Conservation (phyloP, 2,888 invertebrate species). For the Drosophila neutralis region DNA sequence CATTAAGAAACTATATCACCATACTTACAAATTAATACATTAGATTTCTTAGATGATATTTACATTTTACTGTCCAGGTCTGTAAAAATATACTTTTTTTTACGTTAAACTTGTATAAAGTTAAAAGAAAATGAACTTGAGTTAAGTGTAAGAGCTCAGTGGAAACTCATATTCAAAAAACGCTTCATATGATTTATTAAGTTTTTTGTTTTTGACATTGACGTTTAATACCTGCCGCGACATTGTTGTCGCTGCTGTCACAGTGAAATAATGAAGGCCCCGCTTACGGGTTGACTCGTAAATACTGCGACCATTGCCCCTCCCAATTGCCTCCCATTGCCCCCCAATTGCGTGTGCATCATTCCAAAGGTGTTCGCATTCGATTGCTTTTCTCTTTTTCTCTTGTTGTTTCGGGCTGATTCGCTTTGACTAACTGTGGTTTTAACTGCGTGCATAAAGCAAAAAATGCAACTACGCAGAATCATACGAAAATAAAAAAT, state of each 20-base stretch:
- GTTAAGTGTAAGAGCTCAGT: slow-evolving; percentile 23
- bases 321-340: background rate
- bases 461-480: slow-evolving; percentile 41
- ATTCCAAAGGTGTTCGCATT: slow-evolving; percentile 10
- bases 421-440: slow-evolving; percentile 45
- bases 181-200: slow-evolving; percentile 47
- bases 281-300: slow-evolving; percentile 48
- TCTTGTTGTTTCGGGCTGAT: slow-evolving; percentile 13
- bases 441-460: slow-evolving; percentile 22
- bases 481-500: slow-evolving; percentile 24
- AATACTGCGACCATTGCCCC: slow-evolving; percentile 8
- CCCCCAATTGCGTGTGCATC: slow-evolving; percentile 8
- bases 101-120: slow-evolving; percentile 28
- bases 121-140: slow-evolving; percentile 42
- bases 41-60: background rate
- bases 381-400: slow-evolving; percentile 15
- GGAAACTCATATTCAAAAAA: slow-evolving; percentile 1
- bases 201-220: slow-evolving; percentile 53
- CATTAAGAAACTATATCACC: background rate
- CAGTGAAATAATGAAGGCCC: slow-evolving; percentile 34
- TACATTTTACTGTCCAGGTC: background rate
- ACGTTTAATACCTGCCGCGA: slow-evolving; percentile 44
- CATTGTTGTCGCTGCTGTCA: slow-evolving; percentile 17
- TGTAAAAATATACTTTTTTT: background rate
- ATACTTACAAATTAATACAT: background rate